Conservation (phyloP, 2,113 vertebrate species). For the Tragelaphus imberbis region DNA sequence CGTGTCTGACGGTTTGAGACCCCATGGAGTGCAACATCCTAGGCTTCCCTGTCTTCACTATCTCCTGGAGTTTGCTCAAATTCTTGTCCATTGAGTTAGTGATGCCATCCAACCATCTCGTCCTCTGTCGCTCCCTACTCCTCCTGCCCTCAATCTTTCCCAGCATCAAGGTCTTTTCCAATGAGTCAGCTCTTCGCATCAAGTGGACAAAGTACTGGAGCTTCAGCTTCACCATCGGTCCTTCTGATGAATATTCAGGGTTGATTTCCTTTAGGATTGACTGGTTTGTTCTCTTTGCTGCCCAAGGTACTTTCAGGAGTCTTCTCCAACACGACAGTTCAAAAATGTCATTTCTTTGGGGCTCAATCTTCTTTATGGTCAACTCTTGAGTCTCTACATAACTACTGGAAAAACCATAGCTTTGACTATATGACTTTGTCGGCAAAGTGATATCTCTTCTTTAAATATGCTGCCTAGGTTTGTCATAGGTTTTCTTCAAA, state of each 20-base stretch:
- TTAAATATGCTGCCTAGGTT: not conserved
- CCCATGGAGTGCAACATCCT: not conserved
- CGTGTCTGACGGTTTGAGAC: not conserved
- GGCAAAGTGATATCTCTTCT: not conserved
- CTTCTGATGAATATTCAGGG: not conserved
- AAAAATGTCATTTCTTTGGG: not conserved
- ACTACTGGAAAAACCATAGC: not conserved
- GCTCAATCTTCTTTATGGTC: not conserved
- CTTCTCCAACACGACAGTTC: not conserved
- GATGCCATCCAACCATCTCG: not conserved
- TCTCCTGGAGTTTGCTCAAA: not conserved
- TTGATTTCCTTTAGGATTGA: not conserved
- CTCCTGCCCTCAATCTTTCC: not conserved
- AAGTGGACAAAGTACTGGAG: not conserved
- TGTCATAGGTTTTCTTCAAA: not conserved
- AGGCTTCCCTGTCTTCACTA: not conserved
- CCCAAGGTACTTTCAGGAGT: not conserved
- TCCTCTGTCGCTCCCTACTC: not conserved
- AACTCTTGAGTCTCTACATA: not conserved
- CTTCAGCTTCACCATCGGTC: not conserved
- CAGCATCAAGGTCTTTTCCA: not conserved
- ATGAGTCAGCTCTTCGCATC: not conserved
- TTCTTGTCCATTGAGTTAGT: not conserved
- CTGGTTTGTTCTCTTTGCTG: not conserved
- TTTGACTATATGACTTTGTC: not conserved